Percentiles rank a stretch among this genome's conserved stretches.
Conservation (phyloP, 2,797 vertebrate species). For the Bradypodion pumilum region DNA sequence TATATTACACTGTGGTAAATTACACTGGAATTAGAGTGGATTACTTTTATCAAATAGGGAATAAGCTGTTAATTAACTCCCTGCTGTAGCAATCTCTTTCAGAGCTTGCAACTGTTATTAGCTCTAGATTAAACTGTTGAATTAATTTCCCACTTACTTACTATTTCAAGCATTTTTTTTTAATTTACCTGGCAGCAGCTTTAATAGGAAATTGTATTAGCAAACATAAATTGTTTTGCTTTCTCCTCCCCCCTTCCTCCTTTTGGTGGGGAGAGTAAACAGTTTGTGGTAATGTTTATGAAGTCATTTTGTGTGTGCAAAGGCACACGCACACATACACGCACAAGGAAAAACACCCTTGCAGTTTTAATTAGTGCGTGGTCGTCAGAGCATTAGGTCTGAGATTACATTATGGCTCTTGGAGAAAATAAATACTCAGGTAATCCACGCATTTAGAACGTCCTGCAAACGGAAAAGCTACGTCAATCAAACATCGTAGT, state of each 20-base stretch:
- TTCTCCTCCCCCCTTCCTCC: too few relatives aligned
- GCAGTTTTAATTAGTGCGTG: slow-evolving; percentile 81
- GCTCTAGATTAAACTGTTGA: slow-evolving; percentile 86
- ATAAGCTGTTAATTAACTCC: slow-evolving; percentile 89
- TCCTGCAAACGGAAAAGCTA: slow-evolving; percentile 53
- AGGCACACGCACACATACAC: background rate
- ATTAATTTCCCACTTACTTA: slow-evolving; percentile 88
- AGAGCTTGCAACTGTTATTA: slow-evolving; percentile 85
- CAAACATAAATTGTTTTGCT: slow-evolving; percentile 79
- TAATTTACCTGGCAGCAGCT: slow-evolving; percentile 86
- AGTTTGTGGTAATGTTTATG: slow-evolving; percentile 82
- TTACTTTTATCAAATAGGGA: slow-evolving; percentile 88
- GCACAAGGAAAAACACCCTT: slow-evolving; percentile 54
- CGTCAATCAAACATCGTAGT: slow-evolving; percentile 20
- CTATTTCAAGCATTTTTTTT: slow-evolving; percentile 85
- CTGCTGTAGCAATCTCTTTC: slow-evolving; percentile 85
- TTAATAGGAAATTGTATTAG: slow-evolving; percentile 86
- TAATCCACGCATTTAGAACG: slow-evolving; percentile 72
- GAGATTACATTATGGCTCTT: slow-evolving; percentile 77
- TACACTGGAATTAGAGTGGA: slow-evolving; percentile 86
- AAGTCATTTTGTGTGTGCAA: slow-evolving; percentile 72
- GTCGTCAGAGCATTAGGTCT: slow-evolving; percentile 76
- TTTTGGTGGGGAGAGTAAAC: slow-evolving; percentile 75
- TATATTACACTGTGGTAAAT: slow-evolving; percentile 87
- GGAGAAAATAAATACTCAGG: slow-evolving; percentile 69